phyloP scores from a whole-genome alignment of 2,888 invertebrate species.

The Tetramorium bicarinatum region DNA sequence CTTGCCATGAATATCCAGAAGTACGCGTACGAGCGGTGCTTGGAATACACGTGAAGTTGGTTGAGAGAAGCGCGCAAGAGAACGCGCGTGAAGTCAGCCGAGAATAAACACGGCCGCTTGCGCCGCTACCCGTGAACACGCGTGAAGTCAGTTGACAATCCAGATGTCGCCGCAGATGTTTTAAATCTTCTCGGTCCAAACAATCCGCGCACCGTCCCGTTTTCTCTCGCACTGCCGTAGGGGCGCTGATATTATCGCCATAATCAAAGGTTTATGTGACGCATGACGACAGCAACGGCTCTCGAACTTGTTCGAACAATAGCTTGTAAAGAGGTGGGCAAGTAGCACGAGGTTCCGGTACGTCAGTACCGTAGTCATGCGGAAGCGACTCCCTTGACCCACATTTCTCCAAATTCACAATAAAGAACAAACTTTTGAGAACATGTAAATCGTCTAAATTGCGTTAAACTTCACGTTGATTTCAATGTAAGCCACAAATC shows the following conservation, averaged over 20 bases:
- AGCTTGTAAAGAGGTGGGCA: constrained; percentile 46
- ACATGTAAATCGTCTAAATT: neutral
- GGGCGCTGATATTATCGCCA: neutral
- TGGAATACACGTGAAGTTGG: too few species aligned
- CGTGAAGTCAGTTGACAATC: neutral
- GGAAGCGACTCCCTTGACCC: constrained; percentile 54
- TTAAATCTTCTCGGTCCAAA: constrained; percentile 3
- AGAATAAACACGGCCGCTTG: neutral
- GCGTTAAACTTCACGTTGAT: neutral
- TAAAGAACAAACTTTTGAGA: neutral
- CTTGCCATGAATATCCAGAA: constrained; percentile 72
- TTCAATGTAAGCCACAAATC: neutral
- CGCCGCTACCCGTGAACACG: neutral
- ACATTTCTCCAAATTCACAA: constrained; percentile 37
- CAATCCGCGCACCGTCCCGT: neutral
- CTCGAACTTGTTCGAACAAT: constrained; percentile 1
- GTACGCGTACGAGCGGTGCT: neutral
- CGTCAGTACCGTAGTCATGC: constrained; percentile 61
- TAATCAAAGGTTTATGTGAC: neutral
- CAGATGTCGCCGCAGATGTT: constrained; percentile 15
- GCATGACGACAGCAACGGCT: neutral
- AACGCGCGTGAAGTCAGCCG: neutral
- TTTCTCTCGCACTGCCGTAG: neutral
- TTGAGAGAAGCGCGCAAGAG: neutral
- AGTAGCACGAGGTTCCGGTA: constrained; percentile 71